Base-by-base conservation (phyloP, 2,888 invertebrate species). In the Gymnosoma rotundatum region DNA sequence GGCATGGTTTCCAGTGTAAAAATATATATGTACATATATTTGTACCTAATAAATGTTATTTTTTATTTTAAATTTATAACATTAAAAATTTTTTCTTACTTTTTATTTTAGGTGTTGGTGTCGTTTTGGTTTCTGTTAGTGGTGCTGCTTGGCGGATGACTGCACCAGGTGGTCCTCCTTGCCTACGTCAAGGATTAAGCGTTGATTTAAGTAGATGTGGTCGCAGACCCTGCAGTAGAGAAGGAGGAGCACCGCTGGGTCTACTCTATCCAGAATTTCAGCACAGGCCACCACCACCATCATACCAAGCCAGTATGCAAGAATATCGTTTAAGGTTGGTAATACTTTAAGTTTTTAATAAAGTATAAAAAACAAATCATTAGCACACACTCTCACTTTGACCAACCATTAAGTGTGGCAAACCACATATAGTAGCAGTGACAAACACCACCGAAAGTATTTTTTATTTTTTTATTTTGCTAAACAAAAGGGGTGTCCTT, bases 221-320 rank as follows among this genome's bases (percentile, higher is more conserved):
- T 74, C 91, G 95, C 79, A 93, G 95, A 82, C 95, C 96, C 81
- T 97, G 96, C 90, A 90, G 90, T 64, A 96, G 96, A 50, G 93
- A 96, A 61, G 96, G 96, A 0, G 96, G 97, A 91, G 97, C 97
- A 92, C 97, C 98, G 0, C 98, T 97, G 90, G 97, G 97, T 88
- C 97, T 92, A 72, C 95, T 98, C 93, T 98, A 98, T 92, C 98
- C 98, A 25, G 98, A 99, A 93, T 99, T 98, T 92, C 98, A 98
- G 91, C 98, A 97, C 93, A 94, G 98, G 88, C 98, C 98, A 61
- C 99, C 99, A 66, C 98, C 99, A 70, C 99, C 98, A 56, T 97
- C 98, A 85, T 99, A 99, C 92, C 98, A 98, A 93, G 98, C 98
- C 64, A 98, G 98, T 88, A 98, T 98, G 98, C 98, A 98, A 93